Evolutionary conservation across 2,113 vertebrate genomes (phyloP).

Genomic region (Callionymus lyra): DNA sequence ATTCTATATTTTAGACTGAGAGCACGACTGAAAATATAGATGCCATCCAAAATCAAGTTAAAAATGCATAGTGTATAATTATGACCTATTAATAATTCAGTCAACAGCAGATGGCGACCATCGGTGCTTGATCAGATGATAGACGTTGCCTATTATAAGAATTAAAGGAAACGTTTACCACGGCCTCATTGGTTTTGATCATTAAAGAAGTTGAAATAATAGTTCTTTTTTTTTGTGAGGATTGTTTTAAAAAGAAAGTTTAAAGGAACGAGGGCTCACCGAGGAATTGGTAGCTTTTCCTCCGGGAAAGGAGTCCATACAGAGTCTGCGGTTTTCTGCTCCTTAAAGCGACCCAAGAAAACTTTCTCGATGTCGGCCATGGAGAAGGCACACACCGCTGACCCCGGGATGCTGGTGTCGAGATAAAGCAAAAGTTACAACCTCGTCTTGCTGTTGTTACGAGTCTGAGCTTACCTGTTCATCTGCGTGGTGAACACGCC

Average conservation of each 20-base stretch:
- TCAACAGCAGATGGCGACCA: constrained; percentile 46
- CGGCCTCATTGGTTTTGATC: constrained; percentile 26
- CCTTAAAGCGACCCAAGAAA: constrained; percentile 91
- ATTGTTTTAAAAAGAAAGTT: not conserved
- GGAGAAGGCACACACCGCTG: constrained; percentile 93
- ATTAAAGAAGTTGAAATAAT: constrained; percentile 9
- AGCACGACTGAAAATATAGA: constrained; percentile 23
- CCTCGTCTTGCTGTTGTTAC: no score
- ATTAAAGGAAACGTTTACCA: constrained; percentile 24
- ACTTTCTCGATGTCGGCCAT: constrained; percentile 95
- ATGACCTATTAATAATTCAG: constrained; percentile 61
- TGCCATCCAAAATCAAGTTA: constrained; percentile 48
- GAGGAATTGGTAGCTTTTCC: constrained; percentile 90
- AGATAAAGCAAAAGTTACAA: not conserved
- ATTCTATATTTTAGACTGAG: constrained; percentile 38
- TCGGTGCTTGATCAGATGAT: constrained; percentile 41
- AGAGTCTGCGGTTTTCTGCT: constrained; percentile 93
- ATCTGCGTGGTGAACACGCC: constrained; percentile 97
- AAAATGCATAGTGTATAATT: constrained; percentile 62
- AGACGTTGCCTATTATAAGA: constrained; percentile 14
- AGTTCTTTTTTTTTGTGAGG: no score
- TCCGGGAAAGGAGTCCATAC: constrained; percentile 96
- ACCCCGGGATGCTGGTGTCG: constrained; percentile 83
- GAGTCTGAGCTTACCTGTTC: constrained; percentile 78
- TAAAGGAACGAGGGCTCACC: constrained; percentile 63